Evolutionary conservation across 2,797 vertebrate species (phyloP).

Genomic region (Aselliscus stoliczkanus): DNA sequence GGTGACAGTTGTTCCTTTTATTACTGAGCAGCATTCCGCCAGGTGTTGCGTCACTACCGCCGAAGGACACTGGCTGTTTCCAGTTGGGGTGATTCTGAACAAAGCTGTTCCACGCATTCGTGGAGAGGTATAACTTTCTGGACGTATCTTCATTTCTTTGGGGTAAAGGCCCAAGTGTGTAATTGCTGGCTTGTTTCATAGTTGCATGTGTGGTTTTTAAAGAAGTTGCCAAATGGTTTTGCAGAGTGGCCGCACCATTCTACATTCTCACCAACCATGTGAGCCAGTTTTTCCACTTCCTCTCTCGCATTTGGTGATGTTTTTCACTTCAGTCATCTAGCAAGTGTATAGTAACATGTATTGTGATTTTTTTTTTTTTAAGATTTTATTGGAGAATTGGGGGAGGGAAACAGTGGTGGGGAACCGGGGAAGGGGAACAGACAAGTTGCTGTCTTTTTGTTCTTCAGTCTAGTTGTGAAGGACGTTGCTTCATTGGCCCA

Average conservation of each 20-base stretch:
- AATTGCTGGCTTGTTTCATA: too few species aligned
- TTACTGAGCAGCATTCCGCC: background rate
- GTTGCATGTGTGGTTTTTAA: background rate
- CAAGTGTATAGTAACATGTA: background rate
- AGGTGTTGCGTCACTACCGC: background rate
- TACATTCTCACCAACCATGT: background rate
- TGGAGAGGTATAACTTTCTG: too few species aligned
- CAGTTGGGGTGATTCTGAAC: background rate
- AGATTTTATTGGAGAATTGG: too few species aligned
- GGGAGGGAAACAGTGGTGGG: too few species aligned
- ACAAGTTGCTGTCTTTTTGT: too few species aligned
- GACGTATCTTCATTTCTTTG: background rate
- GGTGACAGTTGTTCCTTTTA: background rate
- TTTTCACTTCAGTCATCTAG: background rate
- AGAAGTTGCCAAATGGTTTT: background rate
- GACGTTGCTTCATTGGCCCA: too few species aligned
- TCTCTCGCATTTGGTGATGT: background rate
- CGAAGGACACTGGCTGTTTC: background rate
- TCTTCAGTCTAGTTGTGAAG: too few species aligned
- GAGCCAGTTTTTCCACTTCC: background rate
- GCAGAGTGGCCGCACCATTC: fast-evolving
- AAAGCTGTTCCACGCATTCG: background rate
- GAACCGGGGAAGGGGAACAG: too few species aligned
- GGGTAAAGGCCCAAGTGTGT: background rate
- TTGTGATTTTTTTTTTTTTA: background rate